Base-by-base conservation (phyloP, 2,888 invertebrate species). In the Nephrotoma flavescens region DNA sequence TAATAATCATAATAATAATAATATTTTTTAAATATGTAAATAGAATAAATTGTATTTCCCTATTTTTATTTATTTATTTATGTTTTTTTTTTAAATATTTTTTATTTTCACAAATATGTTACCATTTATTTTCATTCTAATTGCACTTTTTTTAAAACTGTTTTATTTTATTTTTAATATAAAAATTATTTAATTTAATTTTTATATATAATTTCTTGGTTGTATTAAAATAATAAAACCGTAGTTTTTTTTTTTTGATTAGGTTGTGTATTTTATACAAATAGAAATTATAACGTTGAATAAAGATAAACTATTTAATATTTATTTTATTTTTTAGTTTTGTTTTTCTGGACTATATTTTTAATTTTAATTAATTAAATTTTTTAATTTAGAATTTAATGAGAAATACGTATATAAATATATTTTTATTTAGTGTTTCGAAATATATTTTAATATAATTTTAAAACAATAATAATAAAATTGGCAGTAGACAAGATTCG, bases 1-100 rank as follows among this genome's bases (percentile, higher is more conserved):
- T 86, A 86, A 87, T 86, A 71, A 86, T 87, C 83, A 87, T 87
- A 87, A 87, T 86, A 87, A 87, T 87, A 87, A 86, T 87, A 85
- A 87, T 87, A 90, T 91, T 91, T 92, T 91, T 92, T 92, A 92
- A 92, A 92, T 92, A 92, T 93, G 92, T 92, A 93, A 93, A 93
- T 93, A 93, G 92, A 92, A 92, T 91, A 90, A 91, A 91, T 91
- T 88, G 86, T 86, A 71, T 88, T 87, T 88, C 88, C 88, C 88
- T 88, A 88, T 88, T 89, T 88, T 88, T 88, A 88, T 88, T 87
- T 88, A 87, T 88, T 88, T 86, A 87, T 87, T 88, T 88, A 83
- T 86, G 85, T 88, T 88, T 57, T 87, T 87, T 88, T 88, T 88
- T 88, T 86, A 86, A 88, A 89, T 88, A 88, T 88, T 89, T 89